phyloP scores from a whole-genome alignment of 2,888 invertebrate genomes.

The Andrena camellia region DNA sequence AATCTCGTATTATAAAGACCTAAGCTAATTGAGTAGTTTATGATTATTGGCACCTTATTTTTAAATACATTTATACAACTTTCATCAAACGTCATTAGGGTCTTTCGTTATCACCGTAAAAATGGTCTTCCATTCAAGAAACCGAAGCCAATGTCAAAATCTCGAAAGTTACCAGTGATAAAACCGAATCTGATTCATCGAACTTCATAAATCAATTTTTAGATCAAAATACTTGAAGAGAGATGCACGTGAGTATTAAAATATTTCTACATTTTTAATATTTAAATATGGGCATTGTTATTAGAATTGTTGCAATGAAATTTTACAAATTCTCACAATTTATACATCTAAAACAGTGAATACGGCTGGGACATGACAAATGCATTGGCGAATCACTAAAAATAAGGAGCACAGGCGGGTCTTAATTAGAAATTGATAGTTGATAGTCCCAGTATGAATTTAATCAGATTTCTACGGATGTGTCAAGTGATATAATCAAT shows the following conservation, averaged over 20 bases:
- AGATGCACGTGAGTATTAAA: not conserved
- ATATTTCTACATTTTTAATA: not conserved
- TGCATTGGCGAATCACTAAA: not conserved
- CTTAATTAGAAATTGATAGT: constrained; percentile 24
- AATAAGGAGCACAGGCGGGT: not conserved
- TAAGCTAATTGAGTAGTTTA: too few relatives aligned
- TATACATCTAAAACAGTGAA: not conserved
- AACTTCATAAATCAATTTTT: not conserved
- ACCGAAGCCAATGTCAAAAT: too few relatives aligned
- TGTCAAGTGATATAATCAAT: constrained; percentile 23
- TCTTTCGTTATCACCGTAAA: too few relatives aligned
- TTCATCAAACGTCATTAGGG: too few relatives aligned
- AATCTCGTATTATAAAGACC: too few relatives aligned
- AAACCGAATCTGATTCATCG: too few relatives aligned
- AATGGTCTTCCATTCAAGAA: too few relatives aligned
- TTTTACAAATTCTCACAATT: not conserved
- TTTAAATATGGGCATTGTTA: not conserved
- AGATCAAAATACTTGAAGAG: not conserved
- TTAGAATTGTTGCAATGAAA: not conserved
- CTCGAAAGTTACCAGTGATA: not conserved
- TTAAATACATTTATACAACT: too few relatives aligned
- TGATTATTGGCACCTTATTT: too few relatives aligned
- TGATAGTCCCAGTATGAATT: not conserved
- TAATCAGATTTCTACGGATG: constrained; percentile 2
- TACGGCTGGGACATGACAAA: not conserved